A percentile compares a stretch with the other conserved stretches of the same genome.
Evolutionary conservation across 2,113 vertebrate species (phyloP).

Genomic region (Tautogolabrus adspersus): DNA sequence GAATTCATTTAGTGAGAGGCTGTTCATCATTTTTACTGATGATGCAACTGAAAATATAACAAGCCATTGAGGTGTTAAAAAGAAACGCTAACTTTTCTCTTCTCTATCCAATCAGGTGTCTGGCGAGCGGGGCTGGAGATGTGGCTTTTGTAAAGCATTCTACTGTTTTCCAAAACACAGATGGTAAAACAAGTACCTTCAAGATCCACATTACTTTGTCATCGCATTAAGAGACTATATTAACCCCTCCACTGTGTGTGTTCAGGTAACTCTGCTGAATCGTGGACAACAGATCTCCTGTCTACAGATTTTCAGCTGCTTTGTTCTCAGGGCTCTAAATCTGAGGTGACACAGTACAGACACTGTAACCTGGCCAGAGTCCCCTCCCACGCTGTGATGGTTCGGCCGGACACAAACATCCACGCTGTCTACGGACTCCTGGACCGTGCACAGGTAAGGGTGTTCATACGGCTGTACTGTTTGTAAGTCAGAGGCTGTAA

Average conservation of each 20-base stretch:
- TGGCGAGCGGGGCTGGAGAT: slow-evolving; percentile 86
- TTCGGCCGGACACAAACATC: slow-evolving; percentile 86
- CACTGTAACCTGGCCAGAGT: slow-evolving; percentile 90
- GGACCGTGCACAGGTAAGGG: slow-evolving; percentile 90
- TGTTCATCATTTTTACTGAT: too few relatives aligned
- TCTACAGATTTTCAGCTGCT: slow-evolving; percentile 91
- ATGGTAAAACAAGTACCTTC: slow-evolving; percentile 80
- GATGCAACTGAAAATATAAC: too few relatives aligned
- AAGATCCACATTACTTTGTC: neutral
- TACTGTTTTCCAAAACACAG: slow-evolving; percentile 91
- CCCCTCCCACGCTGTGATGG: slow-evolving; percentile 92
- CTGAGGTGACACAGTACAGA: slow-evolving; percentile 88
- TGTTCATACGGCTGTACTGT: neutral
- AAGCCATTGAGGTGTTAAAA: too few relatives aligned
- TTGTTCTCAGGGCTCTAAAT: slow-evolving; percentile 88
- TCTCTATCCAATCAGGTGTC: slow-evolving; percentile 83
- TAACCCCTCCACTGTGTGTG: neutral
- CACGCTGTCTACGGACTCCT: slow-evolving; percentile 90
- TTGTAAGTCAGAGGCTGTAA: neutral
- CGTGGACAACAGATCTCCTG: slow-evolving; percentile 84
- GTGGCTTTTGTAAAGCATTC: slow-evolving; percentile 96
- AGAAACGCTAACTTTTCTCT: too few relatives aligned
- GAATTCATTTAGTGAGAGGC: too few relatives aligned
- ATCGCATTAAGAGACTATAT: neutral
- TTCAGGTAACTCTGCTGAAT: slow-evolving; percentile 85